Conservation (phyloP, 2,113 vertebrate species). For the Gadus macrocephalus region DNA sequence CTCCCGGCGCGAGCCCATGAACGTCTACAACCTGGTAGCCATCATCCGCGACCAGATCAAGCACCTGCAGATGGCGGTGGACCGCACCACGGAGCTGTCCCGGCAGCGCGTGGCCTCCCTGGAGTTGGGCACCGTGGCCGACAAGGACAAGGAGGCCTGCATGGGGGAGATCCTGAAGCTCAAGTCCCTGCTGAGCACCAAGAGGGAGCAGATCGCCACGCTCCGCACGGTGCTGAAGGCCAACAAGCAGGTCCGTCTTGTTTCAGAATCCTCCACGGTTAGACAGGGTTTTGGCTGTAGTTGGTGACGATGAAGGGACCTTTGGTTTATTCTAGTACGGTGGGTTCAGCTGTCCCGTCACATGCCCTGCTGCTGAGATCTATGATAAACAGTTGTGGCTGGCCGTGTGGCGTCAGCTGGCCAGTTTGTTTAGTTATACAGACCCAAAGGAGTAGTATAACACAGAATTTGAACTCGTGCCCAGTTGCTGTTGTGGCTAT, state of each 20-base stretch:
- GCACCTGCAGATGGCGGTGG: conserved; percentile 92
- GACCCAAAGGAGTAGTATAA: conserved; percentile 18
- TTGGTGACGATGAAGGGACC: too few species aligned
- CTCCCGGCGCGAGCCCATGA: conserved; percentile 80
- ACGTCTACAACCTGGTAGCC: conserved; percentile 95
- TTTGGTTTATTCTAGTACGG: too few species aligned
- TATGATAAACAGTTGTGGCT: conserved; percentile 21
- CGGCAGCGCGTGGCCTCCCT: conserved; percentile 88
- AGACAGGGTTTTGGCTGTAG: too few species aligned
- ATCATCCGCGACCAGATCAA: conserved; percentile 98
- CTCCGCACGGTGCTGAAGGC: conserved; percentile 96
- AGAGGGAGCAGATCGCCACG: conserved; percentile 96
- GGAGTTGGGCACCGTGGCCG: conserved; percentile 85
- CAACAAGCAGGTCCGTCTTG: conserved; percentile 88
- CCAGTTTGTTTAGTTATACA: conserved; percentile 25
- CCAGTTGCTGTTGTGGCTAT: conserved; percentile 43
- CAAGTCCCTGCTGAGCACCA: conserved; percentile 97
- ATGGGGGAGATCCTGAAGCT: conserved; percentile 98
- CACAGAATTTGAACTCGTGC: conserved; percentile 22
- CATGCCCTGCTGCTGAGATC: conserved; percentile 34
- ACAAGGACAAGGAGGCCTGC: conserved; percentile 93
- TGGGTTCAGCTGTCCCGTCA: conserved; percentile 50
- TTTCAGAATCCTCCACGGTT: background rate
- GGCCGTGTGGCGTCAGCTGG: conserved; percentile 40
- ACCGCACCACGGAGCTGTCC: conserved; percentile 91